Evolutionary conservation across 37 sponge, comb jelly and placozoan genomes (phyloP).

Genomic region (Cliona cf. orientalis): DNA sequence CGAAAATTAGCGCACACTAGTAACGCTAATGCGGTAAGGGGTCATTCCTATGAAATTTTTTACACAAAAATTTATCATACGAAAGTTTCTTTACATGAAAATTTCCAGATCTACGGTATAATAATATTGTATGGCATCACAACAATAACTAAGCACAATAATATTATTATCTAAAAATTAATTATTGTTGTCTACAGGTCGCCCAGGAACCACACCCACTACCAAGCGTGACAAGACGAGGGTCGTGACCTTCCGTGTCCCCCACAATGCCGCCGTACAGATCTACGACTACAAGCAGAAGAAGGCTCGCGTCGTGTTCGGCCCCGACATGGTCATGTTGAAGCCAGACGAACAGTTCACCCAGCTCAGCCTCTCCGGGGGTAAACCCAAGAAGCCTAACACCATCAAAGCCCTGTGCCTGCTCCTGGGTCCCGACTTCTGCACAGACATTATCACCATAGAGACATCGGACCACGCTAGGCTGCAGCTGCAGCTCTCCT

Average conservation of each 20-base stretch:
- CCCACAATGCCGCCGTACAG: constrained; percentile 99
- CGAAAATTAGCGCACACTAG: too few species aligned
- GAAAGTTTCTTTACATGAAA: too few species aligned
- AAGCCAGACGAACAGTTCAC: constrained; percentile 99
- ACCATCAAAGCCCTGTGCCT: constrained; percentile 97
- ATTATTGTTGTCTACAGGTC: constrained; percentile 22
- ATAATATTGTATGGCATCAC: too few species aligned
- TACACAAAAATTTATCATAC: too few species aligned
- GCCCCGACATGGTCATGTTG: constrained; percentile 99
- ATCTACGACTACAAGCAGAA: constrained; percentile 99
- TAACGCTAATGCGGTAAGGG: too few species aligned
- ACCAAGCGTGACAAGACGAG: constrained; percentile 94
- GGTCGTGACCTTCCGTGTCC: constrained; percentile 96
- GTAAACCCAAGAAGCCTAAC: constrained; percentile 99
- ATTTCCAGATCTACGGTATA: too few species aligned
- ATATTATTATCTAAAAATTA: too few species aligned
- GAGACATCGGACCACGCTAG: constrained; percentile 99
- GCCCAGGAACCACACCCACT: constrained; percentile 35
- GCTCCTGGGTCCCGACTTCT: constrained; percentile 99
- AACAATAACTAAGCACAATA: too few species aligned
- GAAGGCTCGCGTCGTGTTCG: constrained; percentile 97
- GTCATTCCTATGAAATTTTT: too few species aligned
- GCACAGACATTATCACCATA: constrained; percentile 99
- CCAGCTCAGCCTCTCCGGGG: constrained; percentile 98
- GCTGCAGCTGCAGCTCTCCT: constrained; percentile 94